These are phyloP conservation scores for Galerucella nymphaeae DNA, from an alignment of 2,888 invertebrate species.

Conservation along the genomic window DNA sequence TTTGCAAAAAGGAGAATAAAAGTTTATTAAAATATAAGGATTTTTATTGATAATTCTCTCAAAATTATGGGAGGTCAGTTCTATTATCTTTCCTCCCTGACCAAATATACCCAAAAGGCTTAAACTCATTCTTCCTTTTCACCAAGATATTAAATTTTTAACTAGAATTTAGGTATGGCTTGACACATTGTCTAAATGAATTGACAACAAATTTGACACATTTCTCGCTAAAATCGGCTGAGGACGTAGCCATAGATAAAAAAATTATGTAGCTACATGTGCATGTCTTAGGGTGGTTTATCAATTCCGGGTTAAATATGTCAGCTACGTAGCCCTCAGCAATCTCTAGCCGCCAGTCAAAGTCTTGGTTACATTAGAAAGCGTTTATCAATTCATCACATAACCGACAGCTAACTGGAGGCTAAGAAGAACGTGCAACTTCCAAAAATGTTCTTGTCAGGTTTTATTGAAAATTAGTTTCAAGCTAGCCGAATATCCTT, in stretches of 20 bases:
- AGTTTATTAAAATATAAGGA: slow-evolving; percentile 36
- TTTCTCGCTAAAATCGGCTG: neutral
- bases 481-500: neutral
- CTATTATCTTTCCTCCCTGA: slow-evolving; percentile 31
- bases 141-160: neutral
- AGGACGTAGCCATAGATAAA: too few relatives aligned
- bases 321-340: too few relatives aligned
- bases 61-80: slow-evolving; percentile 38
- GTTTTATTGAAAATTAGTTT: neutral
- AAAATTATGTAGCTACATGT: too few relatives aligned
- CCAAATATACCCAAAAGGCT: slow-evolving; percentile 2
- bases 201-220: neutral
- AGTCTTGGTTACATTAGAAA: too few relatives aligned
- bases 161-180: neutral
- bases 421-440: too few relatives aligned
- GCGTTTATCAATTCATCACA: too few relatives aligned
- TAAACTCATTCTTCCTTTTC: slow-evolving; percentile 6
- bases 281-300: too few relatives aligned
- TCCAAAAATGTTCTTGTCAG: too few relatives aligned
- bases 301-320: too few relatives aligned
- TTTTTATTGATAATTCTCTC: slow-evolving; percentile 27
- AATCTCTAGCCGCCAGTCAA: too few relatives aligned
- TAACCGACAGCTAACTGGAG: too few relatives aligned
- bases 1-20: slow-evolving; percentile 31
- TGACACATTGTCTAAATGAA: neutral